These are phyloP conservation scores for Apamea anceps DNA, from an alignment of 2,888 invertebrate genomes.

Conservation along the genomic window DNA sequence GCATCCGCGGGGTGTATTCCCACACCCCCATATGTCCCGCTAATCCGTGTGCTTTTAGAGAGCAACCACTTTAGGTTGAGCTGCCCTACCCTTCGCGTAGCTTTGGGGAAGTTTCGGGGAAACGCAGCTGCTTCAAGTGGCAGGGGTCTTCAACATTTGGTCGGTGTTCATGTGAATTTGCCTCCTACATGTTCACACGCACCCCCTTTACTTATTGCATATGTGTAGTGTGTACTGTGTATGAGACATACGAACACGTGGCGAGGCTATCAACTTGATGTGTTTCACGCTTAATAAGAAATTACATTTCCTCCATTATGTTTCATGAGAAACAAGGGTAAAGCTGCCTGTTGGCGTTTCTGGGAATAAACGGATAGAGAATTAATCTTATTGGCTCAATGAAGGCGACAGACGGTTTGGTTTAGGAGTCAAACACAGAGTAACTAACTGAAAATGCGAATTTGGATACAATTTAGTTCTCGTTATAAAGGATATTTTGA, in stretches of 20 bases:
- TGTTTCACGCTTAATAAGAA: conserved; percentile 55
- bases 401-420: conserved; percentile 3
- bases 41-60: conserved; percentile 74
- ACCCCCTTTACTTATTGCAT: conserved; percentile 67
- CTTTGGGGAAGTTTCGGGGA: conserved; percentile 61
- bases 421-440: conserved; percentile 26
- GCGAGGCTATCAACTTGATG: conserved; percentile 51
- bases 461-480: conserved; percentile 2
- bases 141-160: conserved; percentile 70
- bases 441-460: conserved; percentile 4
- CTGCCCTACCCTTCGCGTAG: conserved; percentile 65
- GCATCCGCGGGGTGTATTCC: conserved; percentile 75
- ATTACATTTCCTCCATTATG: conserved; percentile 51
- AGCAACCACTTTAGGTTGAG: conserved; percentile 70
- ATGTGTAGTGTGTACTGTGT: conserved; percentile 49
- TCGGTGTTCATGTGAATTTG: conserved; percentile 79
- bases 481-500: neutral
- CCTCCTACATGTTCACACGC: conserved; percentile 81
- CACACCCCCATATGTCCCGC: conserved; percentile 79
- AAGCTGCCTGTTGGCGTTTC: conserved; percentile 15
- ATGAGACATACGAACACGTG: conserved; percentile 57
- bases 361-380: neutral
- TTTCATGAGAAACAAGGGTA: conserved; percentile 41
- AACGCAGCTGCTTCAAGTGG: conserved; percentile 68
- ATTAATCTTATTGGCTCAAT: conserved; percentile 29